Evolutionary conservation across 1,140 invertebrate species (phyloP).

Genomic region (Drosophila persimilis): DNA sequence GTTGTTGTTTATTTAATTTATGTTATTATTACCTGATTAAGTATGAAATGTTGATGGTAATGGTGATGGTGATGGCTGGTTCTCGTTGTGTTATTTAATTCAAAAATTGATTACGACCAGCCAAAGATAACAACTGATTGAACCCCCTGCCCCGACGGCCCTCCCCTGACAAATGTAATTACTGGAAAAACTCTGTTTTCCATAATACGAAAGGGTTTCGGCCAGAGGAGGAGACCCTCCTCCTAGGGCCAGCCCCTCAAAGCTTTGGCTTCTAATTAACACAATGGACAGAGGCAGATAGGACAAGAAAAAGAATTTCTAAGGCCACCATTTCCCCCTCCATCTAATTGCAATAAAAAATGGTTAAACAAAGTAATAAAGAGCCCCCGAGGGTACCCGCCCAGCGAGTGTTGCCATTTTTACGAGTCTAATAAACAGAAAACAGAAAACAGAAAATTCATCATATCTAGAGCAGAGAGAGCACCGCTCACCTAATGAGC

Average conservation of each 20-base stretch:
- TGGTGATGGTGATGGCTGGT: slow-evolving; percentile 10
- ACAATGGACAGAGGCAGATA: slow-evolving; percentile 4
- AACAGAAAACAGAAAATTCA: slow-evolving; percentile 61
- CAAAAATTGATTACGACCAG: slow-evolving; percentile 67
- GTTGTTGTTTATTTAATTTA: slow-evolving; percentile 81
- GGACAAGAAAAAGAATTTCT: slow-evolving; percentile 33
- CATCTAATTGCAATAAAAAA: slow-evolving; percentile 67
- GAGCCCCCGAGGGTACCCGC: slow-evolving; percentile 19
- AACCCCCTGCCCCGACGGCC: not conserved
- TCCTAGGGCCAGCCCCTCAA: not conserved
- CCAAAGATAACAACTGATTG: slow-evolving; percentile 48
- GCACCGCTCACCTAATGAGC: slow-evolving; percentile 61
- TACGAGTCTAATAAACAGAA: slow-evolving; percentile 68
- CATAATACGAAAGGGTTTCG: too few species aligned
- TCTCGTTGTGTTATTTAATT: slow-evolving; percentile 57
- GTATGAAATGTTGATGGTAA: slow-evolving; percentile 50
- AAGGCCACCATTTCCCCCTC: slow-evolving; percentile 11
- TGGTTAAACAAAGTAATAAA: slow-evolving; percentile 62
- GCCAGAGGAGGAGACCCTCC: not conserved
- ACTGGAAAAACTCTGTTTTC: not conserved
- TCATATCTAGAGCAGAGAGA: slow-evolving; percentile 63
- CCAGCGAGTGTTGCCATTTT: slow-evolving; percentile 48
- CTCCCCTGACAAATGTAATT: slow-evolving; percentile 34
- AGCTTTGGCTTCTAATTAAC: slow-evolving; percentile 37
- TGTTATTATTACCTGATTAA: slow-evolving; percentile 80